Evolutionary conservation across 2,888 invertebrate genomes (phyloP), one percentile per base, ranked within the genome.

Genomic region (Diplolepis rosae): DNA sequence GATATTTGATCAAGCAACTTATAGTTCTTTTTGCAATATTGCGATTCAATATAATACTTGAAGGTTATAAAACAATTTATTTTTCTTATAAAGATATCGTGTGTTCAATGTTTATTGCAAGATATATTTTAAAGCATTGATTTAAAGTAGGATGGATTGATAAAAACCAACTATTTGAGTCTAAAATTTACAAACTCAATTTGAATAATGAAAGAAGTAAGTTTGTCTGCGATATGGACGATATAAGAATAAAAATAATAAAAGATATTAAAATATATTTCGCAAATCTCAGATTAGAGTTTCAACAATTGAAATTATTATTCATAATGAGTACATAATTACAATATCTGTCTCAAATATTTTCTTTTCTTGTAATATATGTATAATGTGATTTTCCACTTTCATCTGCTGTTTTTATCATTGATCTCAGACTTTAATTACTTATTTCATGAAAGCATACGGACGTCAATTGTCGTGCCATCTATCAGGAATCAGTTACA

Each of bases 401-500:
- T n/a, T n/a, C n/a, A n/a, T n/a, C n/a, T n/a, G n/a, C n/a, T n/a
- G n/a, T 18, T 18, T 45, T 45, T 7, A 4, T 11, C 4, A 18
- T 18, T 18, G 9, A 15, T 3, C 18, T 45, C 3, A n/a, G n/a
- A n/a, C 5, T 30, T 15, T 7, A 28, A 30, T 52, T 27, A 1
- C 5, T 7, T 6, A 30, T n/a, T 52, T 28, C 7, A 28, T 28
- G n/a, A n/a, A 27, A 52, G 9, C n/a, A 5, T 27, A 30, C n/a
- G 27, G 15, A 30, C 15, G 32, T n/a, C 15, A 54, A 54, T 15
- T 54, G 4, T 30, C 54, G 15, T 54, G 54, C 30, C 54, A 54
- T 54, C 54, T 54, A 54, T 54, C n/a, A 54, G 54, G 30, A 18
- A 54, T 54, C 15, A 30, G 54, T 32, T 32, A 32, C 54, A 54